Evolutionary conservation across 2,888 invertebrate species (phyloP), one percentile per base, ranked within the genome.

Genomic region (Heliconius ismenius): DNA sequence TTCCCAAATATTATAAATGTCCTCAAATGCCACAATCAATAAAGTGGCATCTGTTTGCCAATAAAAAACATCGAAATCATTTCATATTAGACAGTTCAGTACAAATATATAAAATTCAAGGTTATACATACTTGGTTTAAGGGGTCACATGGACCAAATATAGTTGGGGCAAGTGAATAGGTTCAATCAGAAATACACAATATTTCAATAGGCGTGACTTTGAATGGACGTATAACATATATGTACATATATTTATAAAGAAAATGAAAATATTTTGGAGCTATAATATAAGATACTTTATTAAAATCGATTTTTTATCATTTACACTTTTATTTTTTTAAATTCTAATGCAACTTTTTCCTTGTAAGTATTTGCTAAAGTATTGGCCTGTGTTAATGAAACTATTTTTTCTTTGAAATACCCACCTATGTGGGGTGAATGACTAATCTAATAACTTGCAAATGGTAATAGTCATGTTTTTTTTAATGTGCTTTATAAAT

Each of bases 81-180:
- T 62, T 26, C 13, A 39, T 4, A 39, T 67, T 39, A 39, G 65
- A 67, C 24, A 65, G 10, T 62, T 11, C n/a, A 32, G 3, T 65
- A 36, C 65, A 67, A 13, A 65, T 65, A n/a, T 24, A 24, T 67
- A 39, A 24, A 43, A 39, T 67, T 24, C 39, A 67, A 43, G 39
- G 67, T 43, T 4, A 15, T 67, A 67, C 24, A 24, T 24, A 67
- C 39, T 67, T 67, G 67, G 67, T 24, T 11, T 67, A 43, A 43
- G 39, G 67, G 67, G 67, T 67, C 67, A 67, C 39, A 67, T 39
- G 67, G 43, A 24, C 65, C 67, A 24, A 36, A 67, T 67, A 67
- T 67, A 67, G 67, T 43, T 24, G 7, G 24, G 39, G 24, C 67
- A 24, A 67, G 39, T 43, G 67, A 67, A 67, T 67, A 67, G 67